These are phyloP conservation scores for Drosophila littoralis DNA, from an alignment of 1,140 invertebrate genomes.

Conservation along the genomic window DNA sequence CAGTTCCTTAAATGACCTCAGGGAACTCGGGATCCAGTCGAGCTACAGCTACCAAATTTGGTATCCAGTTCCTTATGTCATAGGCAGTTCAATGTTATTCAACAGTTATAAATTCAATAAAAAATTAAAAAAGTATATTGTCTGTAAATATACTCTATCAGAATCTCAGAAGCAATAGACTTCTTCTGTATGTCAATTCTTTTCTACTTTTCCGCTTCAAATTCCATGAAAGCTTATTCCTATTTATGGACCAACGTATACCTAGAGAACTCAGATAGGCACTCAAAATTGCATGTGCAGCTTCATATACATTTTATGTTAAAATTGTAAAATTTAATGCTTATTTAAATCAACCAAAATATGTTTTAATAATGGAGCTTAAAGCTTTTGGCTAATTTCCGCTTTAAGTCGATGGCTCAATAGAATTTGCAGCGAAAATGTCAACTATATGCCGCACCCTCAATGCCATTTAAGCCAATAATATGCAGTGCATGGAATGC, in stretches of 20 bases:
- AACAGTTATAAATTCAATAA: too few relatives aligned
- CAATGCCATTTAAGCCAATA: conserved; percentile 46
- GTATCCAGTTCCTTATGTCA: background rate
- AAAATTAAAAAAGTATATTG: too few relatives aligned
- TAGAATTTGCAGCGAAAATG: conserved; percentile 10
- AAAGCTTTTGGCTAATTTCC: conserved; percentile 10
- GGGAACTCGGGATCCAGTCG: background rate
- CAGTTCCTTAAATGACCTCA: background rate
- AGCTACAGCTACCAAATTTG: background rate
- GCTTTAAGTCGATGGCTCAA: conserved; percentile 9
- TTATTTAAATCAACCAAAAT: background rate
- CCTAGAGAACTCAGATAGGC: too few relatives aligned
- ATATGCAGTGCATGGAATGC: conserved; percentile 54
- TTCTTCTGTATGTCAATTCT: too few relatives aligned
- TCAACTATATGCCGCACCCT: background rate
- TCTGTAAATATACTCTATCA: too few relatives aligned
- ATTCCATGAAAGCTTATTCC: too few relatives aligned
- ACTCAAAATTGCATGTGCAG: too few relatives aligned
- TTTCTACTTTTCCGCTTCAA: too few relatives aligned
- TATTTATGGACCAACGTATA: too few relatives aligned
- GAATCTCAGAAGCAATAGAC: too few relatives aligned
- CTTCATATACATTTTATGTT: background rate
- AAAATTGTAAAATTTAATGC: background rate
- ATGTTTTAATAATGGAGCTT: background rate
- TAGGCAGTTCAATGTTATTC: too few relatives aligned